Conservation (phyloP, 2,888 invertebrate genomes). For the Leucophenga montana region DNA sequence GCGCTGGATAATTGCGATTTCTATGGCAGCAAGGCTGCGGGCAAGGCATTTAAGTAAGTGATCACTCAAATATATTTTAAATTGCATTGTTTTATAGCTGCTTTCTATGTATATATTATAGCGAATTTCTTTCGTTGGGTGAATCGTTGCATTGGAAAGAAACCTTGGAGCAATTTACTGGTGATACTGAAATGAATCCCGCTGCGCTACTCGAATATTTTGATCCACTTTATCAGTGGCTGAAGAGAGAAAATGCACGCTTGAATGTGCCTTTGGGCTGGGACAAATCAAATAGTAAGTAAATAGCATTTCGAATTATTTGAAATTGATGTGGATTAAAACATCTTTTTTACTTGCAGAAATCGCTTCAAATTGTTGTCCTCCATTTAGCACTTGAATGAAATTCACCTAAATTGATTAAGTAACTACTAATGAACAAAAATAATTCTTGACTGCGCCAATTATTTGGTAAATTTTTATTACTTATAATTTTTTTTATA, state of each 20-base stretch:
- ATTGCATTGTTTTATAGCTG: neutral
- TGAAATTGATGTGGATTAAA: constrained; percentile 5
- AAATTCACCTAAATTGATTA: neutral
- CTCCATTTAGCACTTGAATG: constrained; percentile 46
- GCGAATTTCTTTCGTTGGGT: constrained; percentile 80
- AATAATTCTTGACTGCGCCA: neutral
- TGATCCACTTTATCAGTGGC: constrained; percentile 83
- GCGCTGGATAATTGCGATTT: constrained; percentile 85
- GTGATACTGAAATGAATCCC: constrained; percentile 83
- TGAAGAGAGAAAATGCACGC: constrained; percentile 80
- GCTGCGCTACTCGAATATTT: constrained; percentile 86
- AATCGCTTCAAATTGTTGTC: constrained; percentile 56
- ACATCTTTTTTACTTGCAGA: constrained; percentile 48
- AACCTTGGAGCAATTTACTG: constrained; percentile 86
- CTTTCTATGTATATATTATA: constrained; percentile 56
- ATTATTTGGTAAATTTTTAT: neutral
- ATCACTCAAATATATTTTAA: neutral
- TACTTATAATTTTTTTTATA: neutral
- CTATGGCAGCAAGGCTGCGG: constrained; percentile 85
- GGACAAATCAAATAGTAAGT: constrained; percentile 73
- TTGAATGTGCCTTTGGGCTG: constrained; percentile 79
- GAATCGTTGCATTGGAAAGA: constrained; percentile 85
- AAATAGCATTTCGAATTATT: neutral
- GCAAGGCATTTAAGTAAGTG: constrained; percentile 78
- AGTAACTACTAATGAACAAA: neutral